These are phyloP conservation scores for Acanthosoma haemorrhoidale DNA, from an alignment of 2,888 invertebrate species.

Conservation along the genomic window DNA sequence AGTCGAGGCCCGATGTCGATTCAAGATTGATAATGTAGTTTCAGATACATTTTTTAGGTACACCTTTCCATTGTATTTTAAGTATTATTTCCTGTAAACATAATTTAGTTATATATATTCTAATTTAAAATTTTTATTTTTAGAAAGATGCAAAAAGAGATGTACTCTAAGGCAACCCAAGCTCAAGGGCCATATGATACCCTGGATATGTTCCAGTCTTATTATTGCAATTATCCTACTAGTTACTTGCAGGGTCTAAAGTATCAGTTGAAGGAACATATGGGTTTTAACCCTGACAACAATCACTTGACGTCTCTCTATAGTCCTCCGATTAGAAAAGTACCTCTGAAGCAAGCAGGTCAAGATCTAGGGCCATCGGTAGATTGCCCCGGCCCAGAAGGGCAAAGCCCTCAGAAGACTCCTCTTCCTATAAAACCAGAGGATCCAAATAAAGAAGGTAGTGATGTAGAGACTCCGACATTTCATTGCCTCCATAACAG, in stretches of 20 bases:
- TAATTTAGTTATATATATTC: no score
- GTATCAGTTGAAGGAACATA: slow-evolving; percentile 22
- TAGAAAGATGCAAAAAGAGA: slow-evolving; percentile 21
- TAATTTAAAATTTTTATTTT: no score
- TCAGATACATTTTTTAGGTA: no score
- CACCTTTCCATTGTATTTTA: no score
- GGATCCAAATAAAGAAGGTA: neutral
- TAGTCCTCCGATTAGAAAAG: neutral
- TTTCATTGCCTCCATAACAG: neutral
- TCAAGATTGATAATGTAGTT: no score
- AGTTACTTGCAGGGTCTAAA: slow-evolving; percentile 16
- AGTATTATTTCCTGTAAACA: no score
- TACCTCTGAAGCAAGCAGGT: neutral
- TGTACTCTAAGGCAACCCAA: slow-evolving; percentile 3
- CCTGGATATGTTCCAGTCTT: slow-evolving; percentile 21
- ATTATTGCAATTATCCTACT: neutral
- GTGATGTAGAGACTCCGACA: neutral
- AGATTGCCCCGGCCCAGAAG: neutral
- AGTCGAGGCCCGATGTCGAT: no score
- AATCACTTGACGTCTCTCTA: neutral
- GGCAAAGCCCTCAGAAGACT: neutral
- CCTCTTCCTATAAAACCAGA: neutral
- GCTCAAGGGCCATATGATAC: neutral
- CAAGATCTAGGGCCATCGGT: neutral
- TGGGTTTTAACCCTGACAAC: neutral